These are phyloP conservation scores for Agapostemon virescens DNA, from an alignment of 2,888 invertebrate species.

Conservation along the genomic window DNA sequence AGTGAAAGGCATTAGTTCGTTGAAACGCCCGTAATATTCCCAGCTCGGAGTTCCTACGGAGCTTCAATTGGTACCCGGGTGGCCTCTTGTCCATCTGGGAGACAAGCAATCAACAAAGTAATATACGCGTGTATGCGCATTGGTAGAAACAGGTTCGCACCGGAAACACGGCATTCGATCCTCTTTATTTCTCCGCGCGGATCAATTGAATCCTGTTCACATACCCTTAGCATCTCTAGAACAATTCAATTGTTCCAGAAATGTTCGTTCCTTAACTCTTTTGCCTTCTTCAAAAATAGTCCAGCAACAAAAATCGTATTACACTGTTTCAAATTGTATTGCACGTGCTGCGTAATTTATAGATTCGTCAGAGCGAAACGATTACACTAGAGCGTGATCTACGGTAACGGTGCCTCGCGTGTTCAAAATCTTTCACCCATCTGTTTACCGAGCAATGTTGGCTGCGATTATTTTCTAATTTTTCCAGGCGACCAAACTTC, in stretches of 20 bases:
- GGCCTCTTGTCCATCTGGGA: slow-evolving; percentile 42
- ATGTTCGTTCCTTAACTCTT: neutral
- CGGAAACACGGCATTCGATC: slow-evolving; percentile 42
- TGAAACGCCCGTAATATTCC: slow-evolving; percentile 39
- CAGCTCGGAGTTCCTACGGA: slow-evolving; percentile 33
- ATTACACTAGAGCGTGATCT: slow-evolving; percentile 27
- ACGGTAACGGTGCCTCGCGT: slow-evolving; percentile 17
- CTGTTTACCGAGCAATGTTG: slow-evolving; percentile 25
- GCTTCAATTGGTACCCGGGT: slow-evolving; percentile 48
- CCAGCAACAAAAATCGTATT: too few species aligned
- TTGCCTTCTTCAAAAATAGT: neutral
- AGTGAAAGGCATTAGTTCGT: slow-evolving; percentile 46
- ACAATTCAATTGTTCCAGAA: neutral
- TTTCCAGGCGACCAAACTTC: slow-evolving; percentile 5
- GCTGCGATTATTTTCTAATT: slow-evolving; percentile 20
- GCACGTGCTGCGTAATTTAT: slow-evolving; percentile 25
- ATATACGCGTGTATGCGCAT: slow-evolving; percentile 27
- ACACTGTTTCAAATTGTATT: neutral
- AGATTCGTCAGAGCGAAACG: slow-evolving; percentile 28
- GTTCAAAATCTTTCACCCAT: slow-evolving; percentile 30
- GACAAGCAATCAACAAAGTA: slow-evolving; percentile 50
- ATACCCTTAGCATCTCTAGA: neutral
- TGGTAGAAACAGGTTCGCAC: slow-evolving; percentile 35
- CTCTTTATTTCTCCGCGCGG: slow-evolving; percentile 12
- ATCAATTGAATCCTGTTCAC: neutral